Percentiles rank a stretch among this genome's conserved stretches.
Conservation (phyloP, 53 echinoderm and acorn worm species). For the Apostichopus leukothele region DNA sequence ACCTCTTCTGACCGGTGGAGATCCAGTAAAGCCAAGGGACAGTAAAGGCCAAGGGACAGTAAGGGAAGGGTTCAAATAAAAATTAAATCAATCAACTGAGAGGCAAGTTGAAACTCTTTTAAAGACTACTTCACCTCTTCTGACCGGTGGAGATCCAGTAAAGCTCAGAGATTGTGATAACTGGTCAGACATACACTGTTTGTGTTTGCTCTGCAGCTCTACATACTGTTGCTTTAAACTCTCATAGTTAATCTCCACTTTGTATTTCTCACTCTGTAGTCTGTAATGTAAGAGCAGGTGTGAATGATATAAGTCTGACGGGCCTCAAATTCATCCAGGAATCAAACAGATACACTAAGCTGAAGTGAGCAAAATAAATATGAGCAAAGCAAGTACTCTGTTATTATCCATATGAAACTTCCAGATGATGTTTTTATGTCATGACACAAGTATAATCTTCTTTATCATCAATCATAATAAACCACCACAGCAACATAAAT, state of each 20-base stretch:
- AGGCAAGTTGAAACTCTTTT: no score
- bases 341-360: no score
- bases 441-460: no score
- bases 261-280: conserved; percentile 78
- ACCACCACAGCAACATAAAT: no score
- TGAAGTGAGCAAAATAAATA: no score
- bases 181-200: conserved; percentile 75
- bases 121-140: conserved; percentile 50
- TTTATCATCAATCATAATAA: no score
- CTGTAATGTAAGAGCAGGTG: conserved; percentile 32
- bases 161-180: conserved; percentile 66
- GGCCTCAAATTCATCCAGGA: no score
- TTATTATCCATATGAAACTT: neutral
- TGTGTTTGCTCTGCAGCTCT: conserved; percentile 83
- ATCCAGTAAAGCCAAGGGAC: conserved; percentile 63
- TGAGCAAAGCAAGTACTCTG: no score
- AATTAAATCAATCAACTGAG: no score
- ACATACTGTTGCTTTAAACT: conserved; percentile 72
- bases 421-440: no score
- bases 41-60: conserved; percentile 62
- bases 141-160: conserved; percentile 54
- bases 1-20: no score
- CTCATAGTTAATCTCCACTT: conserved; percentile 69
- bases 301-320: no score
- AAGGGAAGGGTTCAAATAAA: conserved; percentile 1